Evolutionary conservation across 2,113 vertebrate species (phyloP).

Genomic region (Salvator merianae): DNA sequence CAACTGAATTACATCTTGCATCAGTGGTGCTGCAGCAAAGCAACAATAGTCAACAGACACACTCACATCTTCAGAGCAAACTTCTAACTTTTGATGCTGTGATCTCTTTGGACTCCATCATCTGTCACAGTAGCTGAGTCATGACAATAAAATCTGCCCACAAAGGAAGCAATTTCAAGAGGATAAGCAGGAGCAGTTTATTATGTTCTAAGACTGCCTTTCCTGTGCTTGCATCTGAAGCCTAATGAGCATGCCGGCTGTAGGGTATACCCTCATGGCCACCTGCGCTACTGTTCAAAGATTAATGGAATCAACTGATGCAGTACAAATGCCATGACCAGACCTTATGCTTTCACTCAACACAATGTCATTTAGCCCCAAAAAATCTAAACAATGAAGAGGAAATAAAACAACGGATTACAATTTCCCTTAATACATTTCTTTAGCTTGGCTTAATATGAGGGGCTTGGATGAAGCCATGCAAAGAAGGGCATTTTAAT

Average conservation of each 20-base stretch:
- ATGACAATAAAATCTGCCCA: slow-evolving; percentile 12
- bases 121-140: neutral
- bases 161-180: slow-evolving; percentile 21
- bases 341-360: slow-evolving; percentile 42
- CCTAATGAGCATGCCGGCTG: slow-evolving; percentile 36
- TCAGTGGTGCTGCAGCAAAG: neutral
- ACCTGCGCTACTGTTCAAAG: slow-evolving; percentile 37
- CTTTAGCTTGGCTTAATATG: neutral
- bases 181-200: neutral
- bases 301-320: slow-evolving; percentile 44
- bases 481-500: neutral
- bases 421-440: slow-evolving; percentile 20
- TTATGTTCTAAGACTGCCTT: neutral
- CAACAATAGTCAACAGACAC: neutral
- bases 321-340: slow-evolving; percentile 49
- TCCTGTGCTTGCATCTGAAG: neutral
- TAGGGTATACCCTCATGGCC: slow-evolving; percentile 4
- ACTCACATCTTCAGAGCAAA: neutral
- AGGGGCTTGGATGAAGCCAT: rapidly evolving
- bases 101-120: slow-evolving; percentile 15
- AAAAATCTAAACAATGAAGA: slow-evolving; percentile 57
- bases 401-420: slow-evolving; percentile 38
- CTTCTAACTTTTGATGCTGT: neutral
- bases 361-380: slow-evolving; percentile 21
- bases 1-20: neutral